A percentile compares a stretch with the other conserved stretches of the same genome.
Conservation (phyloP, 2,888 invertebrate genomes). For the Leistus spinibarbis region DNA sequence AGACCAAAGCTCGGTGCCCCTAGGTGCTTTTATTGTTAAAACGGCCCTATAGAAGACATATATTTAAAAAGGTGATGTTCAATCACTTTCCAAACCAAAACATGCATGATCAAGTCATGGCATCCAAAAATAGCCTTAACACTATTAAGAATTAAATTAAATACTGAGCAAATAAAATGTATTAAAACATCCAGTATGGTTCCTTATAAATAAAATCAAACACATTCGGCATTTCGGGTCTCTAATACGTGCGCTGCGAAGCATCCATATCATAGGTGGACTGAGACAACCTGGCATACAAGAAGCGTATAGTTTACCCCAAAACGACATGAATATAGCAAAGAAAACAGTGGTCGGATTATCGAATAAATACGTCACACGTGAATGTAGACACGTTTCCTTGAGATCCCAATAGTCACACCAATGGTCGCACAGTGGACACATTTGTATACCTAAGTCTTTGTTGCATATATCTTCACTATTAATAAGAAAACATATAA, state of each 20-base stretch:
- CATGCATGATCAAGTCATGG: too few relatives aligned
- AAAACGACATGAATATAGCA: slow-evolving; percentile 94
- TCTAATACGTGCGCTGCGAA: background rate
- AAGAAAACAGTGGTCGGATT: slow-evolving; percentile 95
- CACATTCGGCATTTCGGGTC: too few relatives aligned
- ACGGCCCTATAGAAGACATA: too few relatives aligned
- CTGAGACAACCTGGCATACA: background rate
- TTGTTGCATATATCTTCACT: slow-evolving; percentile 76
- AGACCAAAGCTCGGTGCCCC: too few relatives aligned
- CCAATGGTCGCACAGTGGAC: slow-evolving; percentile 86
- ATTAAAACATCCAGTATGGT: background rate
- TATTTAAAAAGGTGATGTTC: too few relatives aligned
- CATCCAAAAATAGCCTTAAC: too few relatives aligned
- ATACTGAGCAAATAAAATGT: background rate
- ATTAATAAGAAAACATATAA: slow-evolving; percentile 44
- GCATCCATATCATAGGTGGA: background rate
- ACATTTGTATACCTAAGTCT: slow-evolving; percentile 76
- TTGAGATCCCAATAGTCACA: slow-evolving; percentile 86
- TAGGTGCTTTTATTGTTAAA: too few relatives aligned
- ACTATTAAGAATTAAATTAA: too few relatives aligned
- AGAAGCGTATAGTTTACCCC: slow-evolving; percentile 66
- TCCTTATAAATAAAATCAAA: too few relatives aligned
- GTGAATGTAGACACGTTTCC: slow-evolving; percentile 84
- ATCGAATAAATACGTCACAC: slow-evolving; percentile 90
- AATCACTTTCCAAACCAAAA: too few relatives aligned